Percentiles rank a stretch among this genome's conserved stretches.
These are phyloP conservation scores for Brienomyrus brachyistius DNA, from an alignment of 2,113 vertebrate species.

Conservation along the genomic window DNA sequence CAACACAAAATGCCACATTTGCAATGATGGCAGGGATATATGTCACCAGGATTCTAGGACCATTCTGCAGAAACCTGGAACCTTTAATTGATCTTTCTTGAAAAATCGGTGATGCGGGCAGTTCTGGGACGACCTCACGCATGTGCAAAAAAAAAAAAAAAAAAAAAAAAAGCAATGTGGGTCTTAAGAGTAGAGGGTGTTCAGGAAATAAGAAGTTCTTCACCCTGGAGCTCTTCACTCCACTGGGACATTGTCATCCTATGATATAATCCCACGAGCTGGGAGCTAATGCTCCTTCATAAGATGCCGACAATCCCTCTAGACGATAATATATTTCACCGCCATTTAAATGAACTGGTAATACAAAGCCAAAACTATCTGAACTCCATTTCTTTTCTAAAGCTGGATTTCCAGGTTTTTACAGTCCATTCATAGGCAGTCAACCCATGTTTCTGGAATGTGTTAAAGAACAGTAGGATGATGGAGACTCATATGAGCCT, in stretches of 20 bases:
- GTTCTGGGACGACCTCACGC: background rate
- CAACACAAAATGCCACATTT: background rate
- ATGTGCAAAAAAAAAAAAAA: background rate
- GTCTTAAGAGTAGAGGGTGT: background rate
- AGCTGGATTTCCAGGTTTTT: background rate
- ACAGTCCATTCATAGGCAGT: background rate
- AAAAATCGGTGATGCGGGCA: background rate
- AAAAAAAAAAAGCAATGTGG: background rate
- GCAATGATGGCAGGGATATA: background rate
- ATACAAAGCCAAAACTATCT: background rate
- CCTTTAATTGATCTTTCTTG: background rate
- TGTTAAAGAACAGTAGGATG: background rate
- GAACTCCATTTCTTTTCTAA: conserved; percentile 3
- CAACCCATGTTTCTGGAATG: background rate
- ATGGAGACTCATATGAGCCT: background rate
- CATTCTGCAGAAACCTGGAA: background rate
- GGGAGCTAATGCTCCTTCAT: background rate
- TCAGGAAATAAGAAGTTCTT: background rate
- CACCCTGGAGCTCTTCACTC: background rate
- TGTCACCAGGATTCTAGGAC: background rate
- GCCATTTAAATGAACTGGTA: background rate
- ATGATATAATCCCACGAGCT: background rate
- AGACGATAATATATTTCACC: background rate
- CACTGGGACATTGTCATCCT: background rate
- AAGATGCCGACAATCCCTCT: background rate